phyloP scores from a whole-genome alignment of 2,888 invertebrate genomes.

The Scaptomyza reducta region DNA sequence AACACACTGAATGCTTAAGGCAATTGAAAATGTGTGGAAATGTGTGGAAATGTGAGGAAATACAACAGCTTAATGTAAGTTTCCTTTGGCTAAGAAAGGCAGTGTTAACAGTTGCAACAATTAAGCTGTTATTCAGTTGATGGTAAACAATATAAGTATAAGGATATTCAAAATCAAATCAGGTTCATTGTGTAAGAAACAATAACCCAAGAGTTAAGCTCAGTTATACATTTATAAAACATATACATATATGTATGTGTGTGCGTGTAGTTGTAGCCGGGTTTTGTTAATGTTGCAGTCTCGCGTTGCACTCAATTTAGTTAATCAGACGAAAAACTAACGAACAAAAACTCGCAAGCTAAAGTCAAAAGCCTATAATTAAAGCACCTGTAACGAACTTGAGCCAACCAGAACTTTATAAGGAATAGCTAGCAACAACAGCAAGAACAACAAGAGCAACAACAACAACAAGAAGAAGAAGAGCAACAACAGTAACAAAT shows the following conservation, averaged over 20 bases:
- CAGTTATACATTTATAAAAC: too few species aligned
- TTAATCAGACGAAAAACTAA: slow-evolving; percentile 26
- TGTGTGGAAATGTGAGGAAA: too few species aligned
- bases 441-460: too few species aligned
- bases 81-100: neutral
- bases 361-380: slow-evolving; percentile 41
- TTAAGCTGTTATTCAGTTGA: neutral
- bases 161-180: too few species aligned
- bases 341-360: neutral
- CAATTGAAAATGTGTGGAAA: neutral
- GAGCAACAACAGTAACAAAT: slow-evolving; percentile 7
- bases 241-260: too few species aligned
- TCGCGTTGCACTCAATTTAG: slow-evolving; percentile 34
- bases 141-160: neutral
- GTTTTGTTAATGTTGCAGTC: slow-evolving; percentile 1
- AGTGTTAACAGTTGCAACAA: neutral
- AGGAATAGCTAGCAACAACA: neutral
- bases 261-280: neutral
- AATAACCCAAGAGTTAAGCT: too few species aligned
- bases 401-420: neutral
- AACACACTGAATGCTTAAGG: neutral
- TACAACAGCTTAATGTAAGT: neutral
- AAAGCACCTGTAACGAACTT: slow-evolving; percentile 5
- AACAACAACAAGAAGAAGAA: too few species aligned
- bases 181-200: too few species aligned